A percentile compares a stretch with the other conserved stretches of the same genome.
phyloP scores from a whole-genome alignment of 2,797 vertebrate genomes.

The Pantherophis alleghaniensis region DNA sequence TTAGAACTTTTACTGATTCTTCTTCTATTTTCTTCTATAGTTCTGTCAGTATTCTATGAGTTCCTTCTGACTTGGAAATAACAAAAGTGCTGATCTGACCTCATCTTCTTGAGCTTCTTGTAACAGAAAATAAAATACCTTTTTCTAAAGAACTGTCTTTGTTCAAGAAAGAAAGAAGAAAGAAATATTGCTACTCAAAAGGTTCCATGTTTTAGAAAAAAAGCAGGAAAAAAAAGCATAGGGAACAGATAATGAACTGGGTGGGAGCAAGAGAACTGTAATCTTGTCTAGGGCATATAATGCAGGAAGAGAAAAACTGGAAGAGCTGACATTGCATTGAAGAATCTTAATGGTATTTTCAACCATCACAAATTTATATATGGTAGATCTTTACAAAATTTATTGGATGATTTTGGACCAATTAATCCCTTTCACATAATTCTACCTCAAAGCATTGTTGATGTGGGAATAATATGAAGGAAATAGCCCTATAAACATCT shows the following conservation, averaged over 20 bases:
- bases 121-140: background rate
- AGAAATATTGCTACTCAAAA: background rate
- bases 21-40: background rate
- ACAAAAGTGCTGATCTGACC: background rate
- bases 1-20: background rate
- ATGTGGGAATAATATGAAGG: background rate
- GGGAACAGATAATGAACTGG: background rate
- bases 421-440: background rate
- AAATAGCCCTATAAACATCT: background rate
- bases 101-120: background rate
- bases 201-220: background rate
- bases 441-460: background rate
- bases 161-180: background rate
- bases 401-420: background rate
- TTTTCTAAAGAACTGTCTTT: background rate
- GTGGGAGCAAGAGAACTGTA: background rate
- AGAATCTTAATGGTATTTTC: background rate
- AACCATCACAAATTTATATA: background rate
- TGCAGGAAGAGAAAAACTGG: background rate
- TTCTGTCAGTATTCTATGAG: background rate
- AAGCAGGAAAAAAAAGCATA: background rate
- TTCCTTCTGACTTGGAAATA: background rate
- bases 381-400: background rate
- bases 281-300: background rate
- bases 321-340: background rate